These are phyloP conservation scores for Tipula vernalis DNA, from an alignment of 2,888 invertebrate species.

Conservation along the genomic window DNA sequence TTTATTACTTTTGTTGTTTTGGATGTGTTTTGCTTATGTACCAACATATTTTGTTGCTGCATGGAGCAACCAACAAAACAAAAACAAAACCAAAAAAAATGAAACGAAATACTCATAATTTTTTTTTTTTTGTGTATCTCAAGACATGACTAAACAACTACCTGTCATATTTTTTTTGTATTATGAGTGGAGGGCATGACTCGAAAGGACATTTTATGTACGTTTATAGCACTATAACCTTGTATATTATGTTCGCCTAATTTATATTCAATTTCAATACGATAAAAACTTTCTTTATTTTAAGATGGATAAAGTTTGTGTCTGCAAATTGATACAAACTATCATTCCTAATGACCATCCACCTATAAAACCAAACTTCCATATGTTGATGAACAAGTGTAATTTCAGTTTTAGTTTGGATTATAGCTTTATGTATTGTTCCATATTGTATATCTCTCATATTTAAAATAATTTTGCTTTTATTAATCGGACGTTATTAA, in stretches of 20 bases:
- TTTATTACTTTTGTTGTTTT: neutral
- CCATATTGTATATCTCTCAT: too few relatives aligned
- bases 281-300: neutral
- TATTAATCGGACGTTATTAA: too few relatives aligned
- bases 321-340: neutral
- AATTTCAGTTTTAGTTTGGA: neutral
- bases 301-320: neutral
- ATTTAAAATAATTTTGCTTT: too few relatives aligned
- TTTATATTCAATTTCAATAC: neutral
- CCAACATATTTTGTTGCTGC: neutral
- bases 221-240: neutral
- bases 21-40: neutral
- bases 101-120: neutral
- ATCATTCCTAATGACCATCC: neutral
- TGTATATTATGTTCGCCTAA: neutral
- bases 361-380: too few relatives aligned
- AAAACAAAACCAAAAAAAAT: neutral
- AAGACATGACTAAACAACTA: constrained; percentile 4
- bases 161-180: neutral
- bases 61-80: neutral
- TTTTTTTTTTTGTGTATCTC: neutral
- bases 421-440: too few relatives aligned
- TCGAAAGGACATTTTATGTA: neutral
- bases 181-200: neutral
- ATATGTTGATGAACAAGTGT: neutral